These are phyloP conservation scores for Akabosia matsudoensis DNA, from an alignment of 1,140 invertebrate species.

Conservation along the genomic window DNA sequence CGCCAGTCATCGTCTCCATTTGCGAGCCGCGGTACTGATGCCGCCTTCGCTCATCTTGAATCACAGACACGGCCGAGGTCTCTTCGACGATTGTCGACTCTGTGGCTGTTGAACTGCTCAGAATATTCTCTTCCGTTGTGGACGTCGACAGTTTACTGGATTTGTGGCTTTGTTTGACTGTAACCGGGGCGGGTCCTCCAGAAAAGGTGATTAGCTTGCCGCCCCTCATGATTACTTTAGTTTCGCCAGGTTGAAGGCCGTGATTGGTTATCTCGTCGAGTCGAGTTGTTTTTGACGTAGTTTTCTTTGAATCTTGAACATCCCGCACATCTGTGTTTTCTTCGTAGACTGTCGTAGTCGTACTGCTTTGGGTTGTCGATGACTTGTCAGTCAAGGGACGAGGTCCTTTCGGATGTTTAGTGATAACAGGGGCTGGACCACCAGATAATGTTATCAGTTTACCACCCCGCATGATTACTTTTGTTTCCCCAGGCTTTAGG, in stretches of 20 bases:
- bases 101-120: not conserved
- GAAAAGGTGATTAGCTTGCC: not conserved
- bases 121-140: not conserved
- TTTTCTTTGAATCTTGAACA: not conserved
- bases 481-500: slow-evolving; percentile 2
- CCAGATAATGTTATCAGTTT: not conserved
- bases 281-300: not conserved
- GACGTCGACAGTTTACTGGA: not conserved
- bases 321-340: not conserved
- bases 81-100: not conserved
- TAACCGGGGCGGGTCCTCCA: too few relatives aligned
- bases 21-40: slow-evolving; percentile 34
- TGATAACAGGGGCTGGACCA: not conserved
- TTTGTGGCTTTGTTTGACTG: too few relatives aligned
- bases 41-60: not conserved
- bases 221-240: not conserved
- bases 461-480: slow-evolving; percentile 10
- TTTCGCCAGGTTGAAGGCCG: not conserved
- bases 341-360: too few relatives aligned
- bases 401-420: too few relatives aligned
- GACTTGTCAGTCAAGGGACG: too few relatives aligned
- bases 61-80: not conserved
- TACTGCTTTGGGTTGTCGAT: too few relatives aligned
- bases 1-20: slow-evolving; percentile 41
- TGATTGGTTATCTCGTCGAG: not conserved